Evolutionary conservation across 2,888 invertebrate species (phyloP).

Genomic region (Lasioglossum oenotherae): DNA sequence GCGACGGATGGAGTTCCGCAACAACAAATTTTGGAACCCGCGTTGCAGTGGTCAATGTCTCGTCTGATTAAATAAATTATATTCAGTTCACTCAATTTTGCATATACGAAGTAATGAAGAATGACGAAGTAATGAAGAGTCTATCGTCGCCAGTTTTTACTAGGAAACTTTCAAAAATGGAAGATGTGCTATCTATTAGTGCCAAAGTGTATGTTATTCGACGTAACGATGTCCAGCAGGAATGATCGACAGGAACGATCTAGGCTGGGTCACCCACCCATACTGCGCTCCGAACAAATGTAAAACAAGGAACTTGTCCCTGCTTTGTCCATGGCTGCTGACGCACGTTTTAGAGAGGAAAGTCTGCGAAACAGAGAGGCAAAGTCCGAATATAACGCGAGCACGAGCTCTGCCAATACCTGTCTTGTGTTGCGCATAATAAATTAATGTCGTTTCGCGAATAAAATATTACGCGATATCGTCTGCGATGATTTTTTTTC

Average conservation of each 20-base stretch:
- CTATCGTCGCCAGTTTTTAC: no score
- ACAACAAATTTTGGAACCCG: background rate
- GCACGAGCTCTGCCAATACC: slow-evolving; percentile 66
- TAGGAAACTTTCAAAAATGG: no score
- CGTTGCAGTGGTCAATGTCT: no score
- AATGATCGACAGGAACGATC: slow-evolving; percentile 35
- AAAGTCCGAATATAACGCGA: slow-evolving; percentile 68
- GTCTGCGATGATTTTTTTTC: background rate
- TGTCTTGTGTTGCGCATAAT: slow-evolving; percentile 56
- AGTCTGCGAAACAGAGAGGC: slow-evolving; percentile 25
- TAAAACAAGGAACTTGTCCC: slow-evolving; percentile 51
- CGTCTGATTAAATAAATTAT: background rate
- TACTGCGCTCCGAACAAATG: slow-evolving; percentile 28
- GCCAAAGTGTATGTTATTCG: background rate
- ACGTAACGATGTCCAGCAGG: slow-evolving; percentile 10
- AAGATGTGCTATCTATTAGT: no score
- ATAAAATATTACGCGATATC: slow-evolving; percentile 47
- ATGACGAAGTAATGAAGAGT: no score
- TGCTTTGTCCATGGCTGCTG: slow-evolving; percentile 53
- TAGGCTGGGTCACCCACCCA: background rate
- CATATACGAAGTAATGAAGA: no score
- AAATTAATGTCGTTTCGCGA: slow-evolving; percentile 67
- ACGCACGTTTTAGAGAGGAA: slow-evolving; percentile 45
- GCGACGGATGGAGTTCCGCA: background rate
- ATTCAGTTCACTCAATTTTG: no score